Conservation (phyloP, 2,113 vertebrate genomes). For the Ceratotherium simum region DNA sequence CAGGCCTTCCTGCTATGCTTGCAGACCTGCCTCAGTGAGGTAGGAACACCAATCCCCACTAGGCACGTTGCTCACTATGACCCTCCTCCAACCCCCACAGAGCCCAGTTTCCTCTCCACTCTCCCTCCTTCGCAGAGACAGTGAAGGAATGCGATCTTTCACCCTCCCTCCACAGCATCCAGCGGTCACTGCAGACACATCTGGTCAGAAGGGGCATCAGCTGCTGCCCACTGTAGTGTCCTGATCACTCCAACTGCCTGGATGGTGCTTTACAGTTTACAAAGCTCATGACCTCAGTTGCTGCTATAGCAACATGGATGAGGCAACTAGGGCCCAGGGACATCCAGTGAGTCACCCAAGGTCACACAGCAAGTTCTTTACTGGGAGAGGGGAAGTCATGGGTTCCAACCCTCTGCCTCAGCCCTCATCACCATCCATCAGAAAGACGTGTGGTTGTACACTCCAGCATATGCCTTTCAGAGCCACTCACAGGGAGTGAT, state of each 20-base stretch:
- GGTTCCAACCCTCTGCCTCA: neutral
- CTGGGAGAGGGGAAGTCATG: neutral
- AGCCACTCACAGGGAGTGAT: neutral
- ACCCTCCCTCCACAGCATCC: neutral
- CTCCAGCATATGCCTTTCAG: neutral
- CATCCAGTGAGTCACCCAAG: conserved; percentile 6
- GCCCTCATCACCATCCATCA: neutral
- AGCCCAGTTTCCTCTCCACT: neutral
- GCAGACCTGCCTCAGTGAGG: neutral
- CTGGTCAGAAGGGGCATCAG: neutral
- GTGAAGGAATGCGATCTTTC: neutral
- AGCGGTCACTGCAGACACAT: neutral
- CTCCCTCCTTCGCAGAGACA: neutral
- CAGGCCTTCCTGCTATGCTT: neutral
- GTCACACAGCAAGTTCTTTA: conserved; percentile 50
- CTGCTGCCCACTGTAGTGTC: neutral
- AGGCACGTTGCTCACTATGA: neutral
- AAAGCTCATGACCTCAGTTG: neutral
- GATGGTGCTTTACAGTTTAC: neutral
- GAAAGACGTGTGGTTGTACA: neutral
- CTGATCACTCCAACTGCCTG: neutral
- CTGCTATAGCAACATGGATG: neutral
- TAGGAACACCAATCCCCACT: neutral
- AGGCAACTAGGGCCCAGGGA: neutral
- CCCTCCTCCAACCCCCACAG: neutral